Conservation (phyloP, 2,113 vertebrate species). For the Lasiurus cinereus region DNA sequence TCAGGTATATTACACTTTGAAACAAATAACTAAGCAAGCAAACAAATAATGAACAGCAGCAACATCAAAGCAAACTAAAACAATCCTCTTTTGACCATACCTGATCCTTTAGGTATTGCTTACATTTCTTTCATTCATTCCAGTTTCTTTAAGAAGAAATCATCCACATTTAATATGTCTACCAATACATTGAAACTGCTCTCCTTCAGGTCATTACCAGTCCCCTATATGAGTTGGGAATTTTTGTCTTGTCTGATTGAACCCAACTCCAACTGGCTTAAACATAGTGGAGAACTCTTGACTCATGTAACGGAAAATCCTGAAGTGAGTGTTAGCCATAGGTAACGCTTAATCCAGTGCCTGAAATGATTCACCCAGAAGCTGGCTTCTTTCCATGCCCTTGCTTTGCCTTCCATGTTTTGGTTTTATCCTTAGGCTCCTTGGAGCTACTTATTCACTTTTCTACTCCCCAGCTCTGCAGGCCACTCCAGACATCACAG, state of each 20-base stretch:
- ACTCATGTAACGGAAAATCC: neutral
- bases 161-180: neutral
- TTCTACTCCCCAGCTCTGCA: neutral
- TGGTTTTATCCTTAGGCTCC: neutral
- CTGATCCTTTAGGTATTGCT: neutral
- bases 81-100: neutral
- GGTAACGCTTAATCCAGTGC: neutral
- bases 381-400: neutral
- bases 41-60: neutral
- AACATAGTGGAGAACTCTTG: slow-evolving; percentile 8
- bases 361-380: neutral
- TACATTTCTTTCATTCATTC: neutral
- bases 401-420: slow-evolving; percentile 25
- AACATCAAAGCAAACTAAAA: neutral
- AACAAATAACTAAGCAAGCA: neutral
- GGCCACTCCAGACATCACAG: neutral
- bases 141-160: neutral
- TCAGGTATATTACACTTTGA: neutral
- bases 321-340: neutral
- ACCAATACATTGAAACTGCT: neutral
- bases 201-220: neutral
- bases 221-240: neutral
- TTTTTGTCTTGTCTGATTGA: slow-evolving; percentile 28
- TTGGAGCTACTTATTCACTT: neutral
- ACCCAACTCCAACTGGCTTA: neutral